Percentiles rank a stretch among this genome's conserved stretches.
Conservation (phyloP, 2,797 vertebrate species). For the Sebastes matsubarae region DNA sequence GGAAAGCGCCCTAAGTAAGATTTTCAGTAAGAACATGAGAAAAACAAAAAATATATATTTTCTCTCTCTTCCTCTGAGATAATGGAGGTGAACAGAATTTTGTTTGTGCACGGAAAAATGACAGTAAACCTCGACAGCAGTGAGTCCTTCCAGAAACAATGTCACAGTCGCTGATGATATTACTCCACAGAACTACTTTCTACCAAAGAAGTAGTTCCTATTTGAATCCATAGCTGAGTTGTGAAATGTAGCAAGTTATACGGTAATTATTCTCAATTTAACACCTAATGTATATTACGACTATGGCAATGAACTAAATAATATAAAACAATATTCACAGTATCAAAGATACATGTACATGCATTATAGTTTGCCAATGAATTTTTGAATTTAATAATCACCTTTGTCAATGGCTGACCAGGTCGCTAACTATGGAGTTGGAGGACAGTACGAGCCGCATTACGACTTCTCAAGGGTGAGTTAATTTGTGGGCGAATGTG, state of each 20-base stretch:
- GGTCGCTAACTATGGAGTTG: slow-evolving; percentile 98
- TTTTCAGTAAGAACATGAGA: background rate
- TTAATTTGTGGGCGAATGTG: background rate
- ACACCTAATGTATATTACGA: background rate
- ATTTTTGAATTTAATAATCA: background rate
- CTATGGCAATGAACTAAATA: background rate
- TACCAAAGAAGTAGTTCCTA: background rate
- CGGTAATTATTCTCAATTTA: background rate
- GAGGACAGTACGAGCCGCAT: slow-evolving; percentile 98
- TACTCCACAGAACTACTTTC: background rate
- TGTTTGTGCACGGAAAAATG: background rate
- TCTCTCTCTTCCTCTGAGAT: background rate
- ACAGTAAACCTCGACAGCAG: too few species aligned
- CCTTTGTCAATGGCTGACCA: slow-evolving; percentile 60
- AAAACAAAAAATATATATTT: background rate
- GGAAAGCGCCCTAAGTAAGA: background rate
- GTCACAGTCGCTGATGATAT: background rate
- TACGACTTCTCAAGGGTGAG: slow-evolving; percentile 99
- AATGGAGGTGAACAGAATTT: background rate
- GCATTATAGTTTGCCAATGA: background rate
- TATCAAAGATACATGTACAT: background rate
- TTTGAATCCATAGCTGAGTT: background rate
- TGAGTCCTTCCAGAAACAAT: background rate
- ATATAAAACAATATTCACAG: background rate
- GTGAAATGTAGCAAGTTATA: background rate